A percentile compares a stretch with the other conserved stretches of the same genome.
Evolutionary conservation across 1,140 invertebrate species (phyloP).

Genomic region (Hyles vespertilio): DNA sequence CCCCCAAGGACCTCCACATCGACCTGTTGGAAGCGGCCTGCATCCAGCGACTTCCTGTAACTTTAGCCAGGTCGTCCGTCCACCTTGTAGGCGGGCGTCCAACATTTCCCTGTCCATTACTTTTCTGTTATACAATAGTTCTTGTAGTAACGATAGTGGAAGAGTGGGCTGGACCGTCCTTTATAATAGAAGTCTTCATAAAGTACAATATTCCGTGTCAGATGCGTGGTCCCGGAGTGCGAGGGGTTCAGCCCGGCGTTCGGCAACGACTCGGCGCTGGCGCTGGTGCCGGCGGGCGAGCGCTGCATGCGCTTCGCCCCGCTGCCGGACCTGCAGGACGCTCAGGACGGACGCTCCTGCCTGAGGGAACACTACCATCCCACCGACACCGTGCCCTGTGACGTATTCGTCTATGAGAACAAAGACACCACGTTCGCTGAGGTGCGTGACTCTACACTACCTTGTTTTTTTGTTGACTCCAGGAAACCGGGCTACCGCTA

Average conservation of each 20-base stretch:
- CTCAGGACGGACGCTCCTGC: slow-evolving; percentile 14
- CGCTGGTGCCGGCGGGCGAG: slow-evolving; percentile 40
- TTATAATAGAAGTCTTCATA: not conserved
- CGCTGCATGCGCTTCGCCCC: slow-evolving; percentile 57
- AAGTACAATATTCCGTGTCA: slow-evolving; percentile 24
- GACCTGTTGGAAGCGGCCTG: no score
- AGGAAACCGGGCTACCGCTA: no score
- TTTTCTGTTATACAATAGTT: no score
- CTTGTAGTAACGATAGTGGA: no score
- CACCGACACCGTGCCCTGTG: slow-evolving; percentile 48
- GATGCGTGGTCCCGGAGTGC: slow-evolving; percentile 75
- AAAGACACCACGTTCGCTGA: slow-evolving; percentile 68
- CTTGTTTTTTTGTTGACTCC: no score
- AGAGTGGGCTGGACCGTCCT: not conserved
- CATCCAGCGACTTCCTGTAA: no score
- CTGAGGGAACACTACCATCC: slow-evolving; percentile 43
- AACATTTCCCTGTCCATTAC: no score
- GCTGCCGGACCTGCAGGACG: slow-evolving; percentile 9
- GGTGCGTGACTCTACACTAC: slow-evolving; percentile 32
- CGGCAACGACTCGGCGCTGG: slow-evolving; percentile 34
- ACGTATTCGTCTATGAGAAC: slow-evolving; percentile 69
- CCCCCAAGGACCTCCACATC: no score
- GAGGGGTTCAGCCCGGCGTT: slow-evolving; percentile 41
- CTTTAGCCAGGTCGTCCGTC: no score
- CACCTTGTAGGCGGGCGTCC: no score